A percentile compares a stretch with the other conserved stretches of the same genome.
phyloP scores from a whole-genome alignment of 2,113 vertebrate species.

The Thunnus thynnus region DNA sequence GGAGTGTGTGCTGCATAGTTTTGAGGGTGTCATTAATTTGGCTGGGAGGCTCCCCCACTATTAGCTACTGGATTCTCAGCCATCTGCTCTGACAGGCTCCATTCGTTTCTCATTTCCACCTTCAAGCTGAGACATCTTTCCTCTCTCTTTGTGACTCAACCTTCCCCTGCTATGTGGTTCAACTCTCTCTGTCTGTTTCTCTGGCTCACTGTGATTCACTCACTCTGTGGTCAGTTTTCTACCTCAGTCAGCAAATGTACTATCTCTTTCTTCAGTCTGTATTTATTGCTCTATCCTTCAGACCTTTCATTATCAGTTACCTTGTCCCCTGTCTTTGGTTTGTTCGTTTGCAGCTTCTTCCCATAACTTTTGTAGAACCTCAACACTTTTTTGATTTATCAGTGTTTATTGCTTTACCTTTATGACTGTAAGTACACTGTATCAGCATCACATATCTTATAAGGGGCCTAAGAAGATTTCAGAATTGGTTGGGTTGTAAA shows the following conservation, averaged over 20 bases:
- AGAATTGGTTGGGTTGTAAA: too few species aligned
- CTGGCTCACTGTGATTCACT: conserved; percentile 35
- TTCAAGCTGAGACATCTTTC: conserved; percentile 59
- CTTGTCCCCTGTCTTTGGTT: too few species aligned
- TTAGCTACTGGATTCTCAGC: conserved; percentile 81
- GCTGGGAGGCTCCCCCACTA: conserved; percentile 74
- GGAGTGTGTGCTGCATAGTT: conserved; percentile 65
- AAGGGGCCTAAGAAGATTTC: too few species aligned
- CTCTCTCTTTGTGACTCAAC: conserved; percentile 45
- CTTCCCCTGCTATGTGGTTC: conserved; percentile 44
- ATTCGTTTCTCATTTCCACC: conserved; percentile 71
- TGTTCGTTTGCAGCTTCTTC: too few species aligned
- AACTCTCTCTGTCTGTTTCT: conserved; percentile 46
- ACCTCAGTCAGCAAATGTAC: conserved; percentile 27
- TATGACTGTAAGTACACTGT: too few species aligned
- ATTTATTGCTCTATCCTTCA: too few species aligned
- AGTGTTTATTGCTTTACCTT: too few species aligned
- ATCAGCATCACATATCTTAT: too few species aligned
- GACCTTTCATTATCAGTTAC: too few species aligned
- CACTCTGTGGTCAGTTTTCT: conserved; percentile 6
- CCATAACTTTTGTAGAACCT: too few species aligned
- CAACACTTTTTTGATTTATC: too few species aligned
- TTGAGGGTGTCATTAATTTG: conserved; percentile 77
- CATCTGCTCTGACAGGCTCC: conserved; percentile 78
- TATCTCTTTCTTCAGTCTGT: background rate